Conservation (phyloP, 2,797 vertebrate genomes). For the Masticophis lateralis region DNA sequence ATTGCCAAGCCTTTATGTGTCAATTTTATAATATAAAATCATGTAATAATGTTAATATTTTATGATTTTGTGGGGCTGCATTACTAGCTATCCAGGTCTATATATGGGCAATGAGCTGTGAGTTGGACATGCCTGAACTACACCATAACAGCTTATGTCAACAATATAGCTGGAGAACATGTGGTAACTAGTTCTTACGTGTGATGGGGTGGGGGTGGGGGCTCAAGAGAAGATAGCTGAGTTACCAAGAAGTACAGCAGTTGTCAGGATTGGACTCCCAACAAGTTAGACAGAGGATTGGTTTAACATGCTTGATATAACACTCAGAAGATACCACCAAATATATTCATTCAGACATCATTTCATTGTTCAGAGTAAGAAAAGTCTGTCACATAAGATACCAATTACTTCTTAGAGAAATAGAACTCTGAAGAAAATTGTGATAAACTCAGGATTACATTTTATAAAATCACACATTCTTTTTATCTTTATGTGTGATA, state of each 20-base stretch:
- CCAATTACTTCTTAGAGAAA: neutral
- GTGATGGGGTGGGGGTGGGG: neutral
- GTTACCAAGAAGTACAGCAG: neutral
- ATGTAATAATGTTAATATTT: neutral
- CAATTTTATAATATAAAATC: neutral
- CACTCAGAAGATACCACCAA: neutral
- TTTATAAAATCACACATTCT: neutral
- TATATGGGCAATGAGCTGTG: neutral
- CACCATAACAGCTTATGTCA: neutral
- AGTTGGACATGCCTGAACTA: neutral
- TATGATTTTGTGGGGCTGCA: neutral
- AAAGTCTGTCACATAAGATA: neutral
- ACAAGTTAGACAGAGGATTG: neutral
- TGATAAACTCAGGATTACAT: neutral
- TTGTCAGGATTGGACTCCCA: neutral
- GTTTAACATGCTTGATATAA: neutral
- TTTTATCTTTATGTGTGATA: neutral
- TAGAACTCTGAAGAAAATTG: neutral
- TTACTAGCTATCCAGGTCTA: neutral
- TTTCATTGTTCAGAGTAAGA: neutral
- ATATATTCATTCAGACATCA: neutral
- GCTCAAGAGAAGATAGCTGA: neutral
- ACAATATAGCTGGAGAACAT: neutral
- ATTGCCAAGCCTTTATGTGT: neutral
- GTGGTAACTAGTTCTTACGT: neutral